Conservation (phyloP, 1,140 invertebrate species). For the Ditylenchus dipsaci region DNA sequence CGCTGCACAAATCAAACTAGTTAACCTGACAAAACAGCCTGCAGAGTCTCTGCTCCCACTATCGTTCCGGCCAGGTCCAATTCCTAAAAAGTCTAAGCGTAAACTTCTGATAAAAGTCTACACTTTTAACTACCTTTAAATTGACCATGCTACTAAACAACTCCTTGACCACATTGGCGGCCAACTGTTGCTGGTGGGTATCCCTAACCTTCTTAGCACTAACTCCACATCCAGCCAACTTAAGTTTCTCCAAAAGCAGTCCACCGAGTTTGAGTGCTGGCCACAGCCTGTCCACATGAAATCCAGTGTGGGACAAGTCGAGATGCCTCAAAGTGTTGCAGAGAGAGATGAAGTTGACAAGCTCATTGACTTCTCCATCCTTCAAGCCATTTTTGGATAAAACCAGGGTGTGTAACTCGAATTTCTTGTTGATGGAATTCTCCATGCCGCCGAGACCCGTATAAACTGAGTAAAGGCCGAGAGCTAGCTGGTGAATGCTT, state of each 20-base stretch:
- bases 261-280: constrained; percentile 52
- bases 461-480: constrained; percentile 26
- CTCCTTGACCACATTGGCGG: constrained; percentile 24
- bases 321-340: constrained; percentile 43
- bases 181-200: constrained; percentile 18
- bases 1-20: neutral
- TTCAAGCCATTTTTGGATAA: constrained; percentile 41
- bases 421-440: constrained; percentile 17
- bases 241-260: constrained; percentile 46
- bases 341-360: constrained; percentile 51
- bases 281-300: constrained; percentile 52
- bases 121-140: constrained; percentile 10
- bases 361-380: constrained; percentile 36
- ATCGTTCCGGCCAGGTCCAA: constrained; percentile 38
- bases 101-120: too few relatives aligned
- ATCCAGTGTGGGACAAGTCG: constrained; percentile 47
- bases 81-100: constrained; percentile 14
- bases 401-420: constrained; percentile 36
- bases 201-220: neutral
- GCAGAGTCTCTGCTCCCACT: constrained; percentile 43
- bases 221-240: constrained; percentile 26
- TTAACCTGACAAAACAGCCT: constrained; percentile 45
- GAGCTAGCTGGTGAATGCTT: constrained; percentile 31
- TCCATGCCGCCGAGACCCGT: constrained; percentile 33
- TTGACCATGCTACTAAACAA: constrained; percentile 42